Percentiles rank a stretch among this genome's conserved stretches.
phyloP scores from a whole-genome alignment of 1,140 invertebrate species.

The Drosophila santomea region DNA sequence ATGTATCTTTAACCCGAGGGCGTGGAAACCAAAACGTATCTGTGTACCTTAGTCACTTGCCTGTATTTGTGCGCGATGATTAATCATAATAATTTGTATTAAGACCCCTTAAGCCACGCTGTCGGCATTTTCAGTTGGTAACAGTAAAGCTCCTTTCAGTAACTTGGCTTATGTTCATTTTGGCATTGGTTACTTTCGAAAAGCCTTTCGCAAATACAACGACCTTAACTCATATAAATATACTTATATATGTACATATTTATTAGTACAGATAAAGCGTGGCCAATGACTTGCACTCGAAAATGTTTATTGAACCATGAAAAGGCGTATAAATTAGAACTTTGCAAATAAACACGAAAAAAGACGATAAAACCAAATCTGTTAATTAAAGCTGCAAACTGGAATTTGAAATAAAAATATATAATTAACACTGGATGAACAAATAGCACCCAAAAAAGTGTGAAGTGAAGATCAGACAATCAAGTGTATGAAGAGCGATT shows the following conservation, averaged over 20 bases:
- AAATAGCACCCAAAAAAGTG: slow-evolving; percentile 37
- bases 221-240: slow-evolving; percentile 27
- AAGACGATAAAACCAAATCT: slow-evolving; percentile 47
- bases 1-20: slow-evolving; percentile 28
- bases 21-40: slow-evolving; percentile 49
- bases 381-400: slow-evolving; percentile 60
- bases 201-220: slow-evolving; percentile 45
- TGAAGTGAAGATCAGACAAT: slow-evolving; percentile 23
- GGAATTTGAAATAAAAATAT: slow-evolving; percentile 29
- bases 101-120: slow-evolving; percentile 43
- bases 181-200: slow-evolving; percentile 55
- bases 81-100: slow-evolving; percentile 58
- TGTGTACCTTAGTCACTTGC: slow-evolving; percentile 24
- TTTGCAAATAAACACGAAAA: slow-evolving; percentile 13
- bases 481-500: slow-evolving; percentile 11
- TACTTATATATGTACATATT: slow-evolving; percentile 20
- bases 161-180: slow-evolving; percentile 39
- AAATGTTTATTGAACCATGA: slow-evolving; percentile 64
- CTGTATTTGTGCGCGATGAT: slow-evolving; percentile 37
- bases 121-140: slow-evolving; percentile 38
- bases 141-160: slow-evolving; percentile 36
- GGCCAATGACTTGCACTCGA: slow-evolving; percentile 57
- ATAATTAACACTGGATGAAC: slow-evolving; percentile 47
- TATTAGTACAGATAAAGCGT: slow-evolving; percentile 27
- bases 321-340: slow-evolving; percentile 51